phyloP scores from a whole-genome alignment of 2,888 invertebrate species.

The Synergus laeviventris region DNA sequence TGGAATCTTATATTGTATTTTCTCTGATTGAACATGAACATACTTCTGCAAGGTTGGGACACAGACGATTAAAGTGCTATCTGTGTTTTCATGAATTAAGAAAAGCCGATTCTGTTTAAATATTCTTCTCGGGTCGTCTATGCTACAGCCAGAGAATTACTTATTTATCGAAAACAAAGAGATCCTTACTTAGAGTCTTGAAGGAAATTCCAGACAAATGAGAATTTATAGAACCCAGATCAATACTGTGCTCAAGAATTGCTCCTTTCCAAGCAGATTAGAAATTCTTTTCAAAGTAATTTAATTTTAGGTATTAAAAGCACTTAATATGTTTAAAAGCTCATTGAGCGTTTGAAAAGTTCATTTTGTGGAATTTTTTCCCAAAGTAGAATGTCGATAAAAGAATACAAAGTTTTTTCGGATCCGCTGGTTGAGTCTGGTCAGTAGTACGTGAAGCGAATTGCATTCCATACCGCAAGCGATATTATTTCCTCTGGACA shows the following conservation, averaged over 20 bases:
- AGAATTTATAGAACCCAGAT: not conserved
- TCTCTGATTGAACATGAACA: conserved; percentile 2
- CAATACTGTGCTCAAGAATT: not conserved
- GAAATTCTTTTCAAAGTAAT: not conserved
- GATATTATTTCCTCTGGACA: conserved; percentile 64
- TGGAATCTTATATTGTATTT: conserved; percentile 2
- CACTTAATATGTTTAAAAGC: too few relatives aligned
- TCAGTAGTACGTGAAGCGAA: conserved; percentile 60
- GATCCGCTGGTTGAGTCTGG: conserved; percentile 52
- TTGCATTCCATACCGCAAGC: conserved; percentile 66
- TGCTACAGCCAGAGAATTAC: not conserved
- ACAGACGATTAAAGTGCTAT: conserved; percentile 21
- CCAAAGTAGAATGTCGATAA: conserved; percentile 37
- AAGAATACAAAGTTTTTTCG: conserved; percentile 12
- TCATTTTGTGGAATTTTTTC: not conserved
- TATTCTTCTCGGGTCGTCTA: not conserved
- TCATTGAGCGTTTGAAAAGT: not conserved
- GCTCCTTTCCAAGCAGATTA: not conserved
- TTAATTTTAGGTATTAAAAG: not conserved
- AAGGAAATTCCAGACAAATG: not conserved
- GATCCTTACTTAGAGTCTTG: not conserved
- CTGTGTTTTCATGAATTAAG: conserved; percentile 21
- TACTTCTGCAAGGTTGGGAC: conserved; percentile 5
- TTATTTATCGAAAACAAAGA: conserved; percentile 5
- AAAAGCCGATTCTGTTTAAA: not conserved